Base-by-base conservation (phyloP, 2,797 vertebrate species). In the Gymnoscopelus braueri region DNA sequence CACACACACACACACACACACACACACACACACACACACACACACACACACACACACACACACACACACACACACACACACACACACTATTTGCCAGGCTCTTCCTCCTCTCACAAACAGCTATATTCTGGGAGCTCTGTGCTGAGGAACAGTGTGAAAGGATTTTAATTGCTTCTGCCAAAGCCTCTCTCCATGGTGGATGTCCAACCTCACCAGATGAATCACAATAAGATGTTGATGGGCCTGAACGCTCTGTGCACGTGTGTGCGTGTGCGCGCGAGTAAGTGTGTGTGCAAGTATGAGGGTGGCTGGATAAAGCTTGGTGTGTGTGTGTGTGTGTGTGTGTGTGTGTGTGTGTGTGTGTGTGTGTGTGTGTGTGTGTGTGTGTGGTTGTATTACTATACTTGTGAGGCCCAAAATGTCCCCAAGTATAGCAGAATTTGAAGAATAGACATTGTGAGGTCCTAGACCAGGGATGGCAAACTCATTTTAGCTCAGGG, bases 11-110 rank as follows among this genome's bases (percentile, higher is more conserved):
- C 14, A 69, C n/a, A 48, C 13, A 63, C 8, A 35, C 47, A 50
- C 53, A n/a, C 48, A 56, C 12, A 47, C 63, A 48, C 19, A 53
- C 57, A 58, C 23, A 67, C 32, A 63, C 29, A 23, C 59, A 61
- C 52, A 48, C 15, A 23, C 59, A 61, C 52, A 48, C 15, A 23
- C 50, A 65, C 55, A 32, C 3, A 14, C 10, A 35, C 52, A 56
- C 14, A 69, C n/a, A 48, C 13, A 63, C 8, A 35, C 47, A 50
- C 53, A n/a, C 48, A 56, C 12, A 47, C 63, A 48, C 19, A 53
- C 57, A 58, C 23, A 67, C 32, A 63, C 29, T 13, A 26, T 2
- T 13, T 55, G 24, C 54, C 24, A 29, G 24, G 23, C 24, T 56
- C 23, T 29, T 11, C n/a, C 23, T 55, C 19, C 54, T 55, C 53